Evolutionary conservation across 2,113 vertebrate genomes (phyloP).

Genomic region (Nothocercus julius): DNA sequence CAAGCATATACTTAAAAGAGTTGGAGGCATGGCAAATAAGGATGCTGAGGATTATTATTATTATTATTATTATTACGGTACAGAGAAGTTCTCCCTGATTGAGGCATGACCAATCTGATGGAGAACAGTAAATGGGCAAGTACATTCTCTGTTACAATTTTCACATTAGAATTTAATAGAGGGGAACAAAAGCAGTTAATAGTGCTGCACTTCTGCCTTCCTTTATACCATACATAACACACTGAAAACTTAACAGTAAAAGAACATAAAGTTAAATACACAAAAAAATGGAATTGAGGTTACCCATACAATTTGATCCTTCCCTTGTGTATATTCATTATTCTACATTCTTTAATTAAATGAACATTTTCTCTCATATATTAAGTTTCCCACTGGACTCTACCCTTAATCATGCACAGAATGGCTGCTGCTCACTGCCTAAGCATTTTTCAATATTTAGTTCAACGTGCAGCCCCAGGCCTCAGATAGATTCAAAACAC

Average conservation of each 20-base stretch:
- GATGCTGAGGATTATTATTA: not conserved
- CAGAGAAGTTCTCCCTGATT: not conserved
- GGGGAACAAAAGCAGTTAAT: not conserved
- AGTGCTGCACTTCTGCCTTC: not conserved
- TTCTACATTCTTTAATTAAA: constrained; percentile 38
- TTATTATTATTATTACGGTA: not conserved
- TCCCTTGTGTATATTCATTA: constrained; percentile 45
- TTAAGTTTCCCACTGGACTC: constrained; percentile 4
- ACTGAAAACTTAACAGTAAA: not conserved
- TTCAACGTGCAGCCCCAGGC: constrained; percentile 24
- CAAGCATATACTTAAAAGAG: constrained; percentile 7
- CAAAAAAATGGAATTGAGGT: not conserved
- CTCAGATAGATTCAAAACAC: not conserved
- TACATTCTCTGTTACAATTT: not conserved
- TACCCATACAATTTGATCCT: not conserved
- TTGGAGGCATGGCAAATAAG: constrained; percentile 7
- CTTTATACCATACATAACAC: not conserved
- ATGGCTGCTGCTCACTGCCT: not conserved
- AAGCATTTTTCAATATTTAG: constrained; percentile 18
- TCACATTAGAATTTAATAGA: constrained; percentile 31
- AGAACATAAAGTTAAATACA: constrained; percentile 2
- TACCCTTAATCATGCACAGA: constrained; percentile 19
- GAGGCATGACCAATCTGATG: not conserved
- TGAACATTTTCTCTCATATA: not conserved
- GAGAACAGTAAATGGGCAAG: not conserved